A percentile compares a stretch with the other conserved stretches of the same genome.
phyloP scores from a whole-genome alignment of 2,797 vertebrate genomes.

The Enteromius anoplus region DNA sequence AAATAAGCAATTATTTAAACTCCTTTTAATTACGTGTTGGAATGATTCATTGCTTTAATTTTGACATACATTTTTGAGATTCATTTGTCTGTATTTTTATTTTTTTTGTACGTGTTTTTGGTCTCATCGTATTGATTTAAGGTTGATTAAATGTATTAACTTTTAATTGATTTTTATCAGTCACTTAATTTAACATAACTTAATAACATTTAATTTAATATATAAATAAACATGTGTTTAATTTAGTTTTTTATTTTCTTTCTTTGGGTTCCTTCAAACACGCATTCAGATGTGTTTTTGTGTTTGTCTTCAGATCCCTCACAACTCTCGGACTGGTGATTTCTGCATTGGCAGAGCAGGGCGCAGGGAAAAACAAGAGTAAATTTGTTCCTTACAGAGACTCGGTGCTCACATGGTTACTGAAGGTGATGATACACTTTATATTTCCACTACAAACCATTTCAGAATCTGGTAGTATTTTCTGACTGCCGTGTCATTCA shows the following conservation, averaged over 20 bases:
- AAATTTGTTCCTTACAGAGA: conserved; percentile 93
- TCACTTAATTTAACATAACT: neutral
- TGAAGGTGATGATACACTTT: conserved; percentile 74
- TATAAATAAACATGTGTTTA: neutral
- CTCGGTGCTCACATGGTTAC: conserved; percentile 91
- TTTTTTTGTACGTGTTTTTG: too few relatives aligned
- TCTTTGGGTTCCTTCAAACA: neutral
- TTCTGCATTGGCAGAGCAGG: conserved; percentile 81
- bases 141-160: too few relatives aligned
- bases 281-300: neutral
- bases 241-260: neutral
- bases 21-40: neutral
- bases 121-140: too few relatives aligned
- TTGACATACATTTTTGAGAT: too few relatives aligned
- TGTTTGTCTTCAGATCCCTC: conserved; percentile 72
- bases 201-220: too few relatives aligned
- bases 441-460: neutral
- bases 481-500: neutral
- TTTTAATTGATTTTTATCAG: neutral
- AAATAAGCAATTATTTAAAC: too few relatives aligned
- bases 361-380: conserved; percentile 82
- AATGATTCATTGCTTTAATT: too few relatives aligned
- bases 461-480: neutral
- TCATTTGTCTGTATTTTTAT: too few relatives aligned
- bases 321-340: conserved; percentile 81